These are phyloP conservation scores for Beroe forskalii DNA, from an alignment of 37 sponge, comb jelly and placozoan genomes.

Conservation along the genomic window DNA sequence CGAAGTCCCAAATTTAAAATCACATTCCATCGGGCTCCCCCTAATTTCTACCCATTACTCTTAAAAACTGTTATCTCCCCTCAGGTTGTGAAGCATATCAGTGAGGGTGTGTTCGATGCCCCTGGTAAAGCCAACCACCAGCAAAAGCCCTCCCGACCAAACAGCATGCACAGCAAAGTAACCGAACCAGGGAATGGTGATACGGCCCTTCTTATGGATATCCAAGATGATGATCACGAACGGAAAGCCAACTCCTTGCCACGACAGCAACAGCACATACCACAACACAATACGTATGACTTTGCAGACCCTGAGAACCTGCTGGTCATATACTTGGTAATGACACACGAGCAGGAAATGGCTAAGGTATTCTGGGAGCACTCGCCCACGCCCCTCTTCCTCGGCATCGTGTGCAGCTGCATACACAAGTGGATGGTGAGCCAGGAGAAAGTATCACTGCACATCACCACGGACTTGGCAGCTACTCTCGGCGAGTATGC, in stretches of 20 bases:
- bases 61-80: too few relatives aligned
- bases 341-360: constrained; percentile 25
- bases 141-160: not conserved
- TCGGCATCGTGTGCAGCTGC: constrained; percentile 8
- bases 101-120: not conserved
- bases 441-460: not conserved
- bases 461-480: not conserved
- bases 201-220: not conserved
- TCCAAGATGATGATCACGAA: not conserved
- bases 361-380: constrained; percentile 45
- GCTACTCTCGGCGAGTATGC: not conserved
- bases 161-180: too few relatives aligned
- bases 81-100: constrained; percentile 11
- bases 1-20: too few relatives aligned
- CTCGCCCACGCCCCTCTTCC: constrained; percentile 6
- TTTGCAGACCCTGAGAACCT: constrained; percentile 1
- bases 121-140: not conserved
- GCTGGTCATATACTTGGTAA: not conserved
- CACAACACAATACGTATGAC: not conserved
- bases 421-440: not conserved
- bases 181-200: too few relatives aligned
- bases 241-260: not conserved
- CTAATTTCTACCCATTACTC: not conserved
- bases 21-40: not conserved
- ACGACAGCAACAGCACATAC: not conserved